Percentiles rank a stretch among this genome's conserved stretches.
These are phyloP conservation scores for Drosophila athabasca DNA, from an alignment of 1,140 invertebrate species.

Conservation along the genomic window DNA sequence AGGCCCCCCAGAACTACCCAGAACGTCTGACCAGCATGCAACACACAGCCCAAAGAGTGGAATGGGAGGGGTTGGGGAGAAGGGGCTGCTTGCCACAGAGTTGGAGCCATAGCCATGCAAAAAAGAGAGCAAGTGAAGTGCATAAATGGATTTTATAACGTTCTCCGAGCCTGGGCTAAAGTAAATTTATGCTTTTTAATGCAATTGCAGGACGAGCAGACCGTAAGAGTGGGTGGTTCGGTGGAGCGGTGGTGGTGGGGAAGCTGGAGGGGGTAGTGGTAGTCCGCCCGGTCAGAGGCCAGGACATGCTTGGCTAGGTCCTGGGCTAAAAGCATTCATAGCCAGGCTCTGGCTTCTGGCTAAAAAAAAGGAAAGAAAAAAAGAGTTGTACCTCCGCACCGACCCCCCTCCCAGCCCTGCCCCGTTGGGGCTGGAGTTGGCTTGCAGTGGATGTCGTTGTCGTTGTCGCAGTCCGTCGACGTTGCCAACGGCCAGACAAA, in stretches of 20 bases:
- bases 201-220: slow-evolving; percentile 80
- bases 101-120: slow-evolving; percentile 31
- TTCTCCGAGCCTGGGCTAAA: slow-evolving; percentile 68
- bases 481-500: slow-evolving; percentile 66
- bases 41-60: slow-evolving; percentile 50
- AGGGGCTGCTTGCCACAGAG: too few species aligned
- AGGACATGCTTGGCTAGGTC: slow-evolving; percentile 60
- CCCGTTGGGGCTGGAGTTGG: slow-evolving; percentile 24
- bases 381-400: slow-evolving; percentile 1
- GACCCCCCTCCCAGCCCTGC: neutral
- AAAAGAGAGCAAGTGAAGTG: slow-evolving; percentile 75
- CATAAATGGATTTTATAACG: slow-evolving; percentile 83
- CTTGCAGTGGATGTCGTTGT: slow-evolving; percentile 48
- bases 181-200: slow-evolving; percentile 83
- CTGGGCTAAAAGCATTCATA: slow-evolving; percentile 63
- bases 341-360: slow-evolving; percentile 23
- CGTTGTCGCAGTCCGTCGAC: slow-evolving; percentile 26
- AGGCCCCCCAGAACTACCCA: slow-evolving; percentile 21
- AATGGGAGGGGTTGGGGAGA: neutral
- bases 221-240: slow-evolving; percentile 65
- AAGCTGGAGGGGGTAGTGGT: neutral
- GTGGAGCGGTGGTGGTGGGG: neutral
- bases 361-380: slow-evolving; percentile 9
- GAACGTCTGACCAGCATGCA: slow-evolving; percentile 72
- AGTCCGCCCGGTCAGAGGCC: slow-evolving; percentile 20